These are phyloP conservation scores for Apostichopus japonicus DNA, from an alignment of 35 echinoderm and acorn worm genomes.

Conservation along the genomic window DNA sequence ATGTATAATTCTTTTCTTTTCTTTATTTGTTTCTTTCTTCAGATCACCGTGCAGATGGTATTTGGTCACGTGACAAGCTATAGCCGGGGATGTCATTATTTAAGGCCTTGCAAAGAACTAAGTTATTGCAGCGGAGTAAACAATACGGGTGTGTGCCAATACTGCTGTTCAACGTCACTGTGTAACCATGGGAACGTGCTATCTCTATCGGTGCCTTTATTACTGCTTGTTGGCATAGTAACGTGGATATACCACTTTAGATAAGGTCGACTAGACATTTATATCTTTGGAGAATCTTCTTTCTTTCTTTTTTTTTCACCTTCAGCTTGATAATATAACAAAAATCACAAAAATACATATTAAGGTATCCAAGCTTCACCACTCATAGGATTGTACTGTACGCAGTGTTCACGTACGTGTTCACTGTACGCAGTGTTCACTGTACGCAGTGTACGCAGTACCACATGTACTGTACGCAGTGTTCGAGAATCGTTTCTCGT, in stretches of 20 bases:
- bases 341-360: no score
- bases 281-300: no score
- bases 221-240: not conserved
- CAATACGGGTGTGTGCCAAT: slow-evolving; percentile 16
- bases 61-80: not conserved
- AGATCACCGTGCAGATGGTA: not conserved
- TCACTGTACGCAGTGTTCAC: no score
- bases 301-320: no score
- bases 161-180: not conserved
- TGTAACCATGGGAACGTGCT: not conserved
- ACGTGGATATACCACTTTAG: not conserved
- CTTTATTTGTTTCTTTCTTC: not conserved
- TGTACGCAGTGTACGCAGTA: no score
- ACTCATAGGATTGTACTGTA: no score
- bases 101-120: not conserved
- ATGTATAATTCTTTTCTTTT: not conserved
- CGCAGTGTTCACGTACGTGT: no score
- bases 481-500: no score
- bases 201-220: slow-evolving; percentile 1
- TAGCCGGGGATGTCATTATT: not conserved
- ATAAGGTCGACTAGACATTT: no score
- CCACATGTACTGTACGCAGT: no score
- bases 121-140: not conserved
- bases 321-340: no score
- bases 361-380: no score